Percentiles rank a stretch among this genome's conserved stretches.
Evolutionary conservation across 2,888 invertebrate species (phyloP).

Genomic region (Diplazon laetatorius): DNA sequence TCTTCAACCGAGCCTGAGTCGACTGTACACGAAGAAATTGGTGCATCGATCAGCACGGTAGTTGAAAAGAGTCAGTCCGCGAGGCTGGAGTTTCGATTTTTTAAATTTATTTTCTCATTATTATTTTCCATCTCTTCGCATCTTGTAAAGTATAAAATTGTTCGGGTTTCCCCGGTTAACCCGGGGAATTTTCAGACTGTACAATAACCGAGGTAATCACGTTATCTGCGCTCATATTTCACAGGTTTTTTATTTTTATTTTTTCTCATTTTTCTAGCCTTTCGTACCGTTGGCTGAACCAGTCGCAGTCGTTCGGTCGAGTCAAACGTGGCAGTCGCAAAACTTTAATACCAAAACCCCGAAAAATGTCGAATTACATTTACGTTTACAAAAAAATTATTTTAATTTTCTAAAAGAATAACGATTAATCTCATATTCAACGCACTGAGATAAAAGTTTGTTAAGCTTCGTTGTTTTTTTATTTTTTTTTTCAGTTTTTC

Average conservation of each 20-base stretch:
- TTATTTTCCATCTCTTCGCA: neutral
- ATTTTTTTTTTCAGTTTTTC: too few species aligned
- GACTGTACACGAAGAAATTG: slow-evolving; percentile 43
- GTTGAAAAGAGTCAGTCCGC: slow-evolving; percentile 18
- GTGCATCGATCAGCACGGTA: slow-evolving; percentile 33
- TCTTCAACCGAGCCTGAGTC: slow-evolving; percentile 39
- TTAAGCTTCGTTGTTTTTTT: too few species aligned
- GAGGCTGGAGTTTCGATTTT: slow-evolving; percentile 20
- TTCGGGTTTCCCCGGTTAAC: slow-evolving; percentile 22
- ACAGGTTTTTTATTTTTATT: too few species aligned
- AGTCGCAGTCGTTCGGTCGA: slow-evolving; percentile 30
- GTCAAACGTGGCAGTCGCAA: slow-evolving; percentile 48
- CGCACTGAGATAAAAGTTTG: neutral
- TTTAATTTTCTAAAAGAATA: neutral
- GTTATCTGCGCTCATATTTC: slow-evolving; percentile 55
- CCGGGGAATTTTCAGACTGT: slow-evolving; percentile 39
- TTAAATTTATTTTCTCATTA: too few species aligned
- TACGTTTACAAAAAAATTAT: neutral
- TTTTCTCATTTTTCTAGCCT: too few species aligned
- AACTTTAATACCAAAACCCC: neutral
- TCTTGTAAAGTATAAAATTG: slow-evolving; percentile 47
- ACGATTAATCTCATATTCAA: neutral
- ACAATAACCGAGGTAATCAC: slow-evolving; percentile 59
- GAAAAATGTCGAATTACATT: neutral
- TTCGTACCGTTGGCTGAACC: slow-evolving; percentile 33